Base-by-base conservation (phyloP, 2,888 invertebrate genomes). In the Pycnomerus fuliginosus region DNA sequence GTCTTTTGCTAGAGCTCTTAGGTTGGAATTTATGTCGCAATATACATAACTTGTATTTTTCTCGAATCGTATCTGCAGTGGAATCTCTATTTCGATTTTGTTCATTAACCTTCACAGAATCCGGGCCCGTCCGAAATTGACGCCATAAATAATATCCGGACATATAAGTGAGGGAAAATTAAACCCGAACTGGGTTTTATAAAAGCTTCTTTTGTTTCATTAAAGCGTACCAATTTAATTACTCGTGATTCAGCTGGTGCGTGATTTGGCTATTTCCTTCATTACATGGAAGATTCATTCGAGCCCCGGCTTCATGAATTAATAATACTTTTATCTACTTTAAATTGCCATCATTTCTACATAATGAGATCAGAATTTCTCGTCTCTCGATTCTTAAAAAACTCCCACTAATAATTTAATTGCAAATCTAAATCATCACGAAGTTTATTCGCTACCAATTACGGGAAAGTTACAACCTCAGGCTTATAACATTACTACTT, bases 31-130 rank as follows among this genome's bases (percentile, higher is more conserved):
- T 67, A 65, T 65, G 59, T 55, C 47, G 59, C 61, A 64, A 67
- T 65, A 65, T 65, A 63, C 62, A 64, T 65, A 67, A 62, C 61
- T 65, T 58, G 58, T 60, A 61, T 63, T 67, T 20, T 65, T 64
- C 58, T 59, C 53, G 53, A 55, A 60, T 55, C 47, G 56, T 56
- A 45, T 46, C 31, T 14, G 20, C 4, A 8, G 20, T n/a, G n/a
- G n/a, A n/a, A n/a, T n/a, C n/a, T n/a, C n/a, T n/a, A n/a, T n/a
- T n/a, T n/a, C n/a, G n/a, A n/a, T n/a, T n/a, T n/a, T n/a, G n/a
- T n/a, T n/a, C n/a, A n/a, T n/a, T n/a, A n/a, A n/a, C n/a, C n/a
- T n/a, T n/a, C n/a, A n/a, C n/a, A n/a, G n/a, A n/a, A n/a, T n/a
- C n/a, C n/a, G n/a, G n/a, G n/a, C n/a, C n/a, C 15, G 16, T 22